These are phyloP conservation scores for Lampris megalopsis DNA, from an alignment of 2,113 vertebrate species.

Conservation along the genomic window DNA sequence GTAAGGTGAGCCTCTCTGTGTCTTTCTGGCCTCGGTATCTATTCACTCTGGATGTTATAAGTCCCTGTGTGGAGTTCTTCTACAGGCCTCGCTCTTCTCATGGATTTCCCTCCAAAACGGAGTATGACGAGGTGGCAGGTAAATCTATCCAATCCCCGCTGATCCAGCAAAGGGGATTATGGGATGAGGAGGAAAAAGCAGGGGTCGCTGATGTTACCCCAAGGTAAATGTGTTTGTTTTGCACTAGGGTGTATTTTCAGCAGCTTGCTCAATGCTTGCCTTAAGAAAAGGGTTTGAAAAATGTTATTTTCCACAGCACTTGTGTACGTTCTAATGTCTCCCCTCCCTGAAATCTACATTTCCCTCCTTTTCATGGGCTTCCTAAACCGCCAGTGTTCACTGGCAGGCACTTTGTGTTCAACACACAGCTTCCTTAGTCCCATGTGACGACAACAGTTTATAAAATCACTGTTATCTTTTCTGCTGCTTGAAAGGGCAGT, in stretches of 20 bases:
- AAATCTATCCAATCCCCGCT: slow-evolving; percentile 48
- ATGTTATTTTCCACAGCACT: too few species aligned
- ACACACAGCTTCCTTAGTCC: neutral
- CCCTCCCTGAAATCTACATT: too few species aligned
- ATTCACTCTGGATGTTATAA: slow-evolving; percentile 1
- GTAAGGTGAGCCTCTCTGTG: neutral
- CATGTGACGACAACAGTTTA: slow-evolving; percentile 6
- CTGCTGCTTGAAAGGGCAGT: neutral
- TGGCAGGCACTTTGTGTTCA: slow-evolving; percentile 60
- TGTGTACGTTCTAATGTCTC: too few species aligned
- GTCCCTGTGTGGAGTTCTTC: neutral
- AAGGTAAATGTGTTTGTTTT: slow-evolving; percentile 2
- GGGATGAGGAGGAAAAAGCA: slow-evolving; percentile 16
- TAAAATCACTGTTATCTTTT: neutral
- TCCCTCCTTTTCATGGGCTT: neutral
- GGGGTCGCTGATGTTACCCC: neutral
- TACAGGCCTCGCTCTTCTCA: neutral
- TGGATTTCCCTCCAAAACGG: neutral
- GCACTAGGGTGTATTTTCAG: neutral
- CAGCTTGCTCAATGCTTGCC: too few species aligned
- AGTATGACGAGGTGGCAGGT: slow-evolving; percentile 28
- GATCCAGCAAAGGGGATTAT: slow-evolving; percentile 39
- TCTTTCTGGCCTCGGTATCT: neutral
- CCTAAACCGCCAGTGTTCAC: neutral
- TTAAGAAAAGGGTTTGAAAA: too few species aligned